Evolutionary conservation across 2,113 vertebrate genomes (phyloP), one percentile per base, ranked within the genome.

Genomic region (Ia io): DNA sequence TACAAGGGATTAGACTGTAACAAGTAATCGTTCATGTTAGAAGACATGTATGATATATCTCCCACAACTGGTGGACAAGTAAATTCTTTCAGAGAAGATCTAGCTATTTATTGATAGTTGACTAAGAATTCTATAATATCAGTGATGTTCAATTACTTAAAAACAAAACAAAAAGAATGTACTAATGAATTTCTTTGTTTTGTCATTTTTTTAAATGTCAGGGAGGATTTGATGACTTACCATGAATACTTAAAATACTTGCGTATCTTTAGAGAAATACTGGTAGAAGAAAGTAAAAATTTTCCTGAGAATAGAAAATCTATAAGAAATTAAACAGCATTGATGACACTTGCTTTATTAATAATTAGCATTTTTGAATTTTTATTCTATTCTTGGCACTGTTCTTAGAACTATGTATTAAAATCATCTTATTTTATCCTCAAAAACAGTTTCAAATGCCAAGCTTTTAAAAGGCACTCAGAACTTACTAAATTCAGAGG

Each of bases 331-430:
- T 79, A 86, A 93, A 20, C 25, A 63, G 12, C 6, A 67, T 18
- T 44, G 20, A 32, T 77, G 85, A 91, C 1, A 65, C 18, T 79
- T 65, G 8, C 22, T 94, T 91, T 63, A 69, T 5, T 79, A 77
- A 5, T 63, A 59, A 65, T 30, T 63, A 80, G 0, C 9, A 77
- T 56, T 89, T 89, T 78, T 67, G 18, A 82, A 18, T 78, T 74
- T 96, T 82, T 91, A 74, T 95, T 89, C 42, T 65, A 32, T 49
- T 91, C n/a, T 47, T 86, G 22, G 30, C 9, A 78, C 30, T 80
- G 22, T 90, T 53, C 35, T 78, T 83, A 77, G 16, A 20, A 74
- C 67, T 30, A 35, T 67, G 4, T n/a, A 77, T 69, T 91, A 74
- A 83, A 35, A 90, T 44, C 8, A 87, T 44, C 49, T 70, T 37